Evolutionary conservation across 2,113 vertebrate species (phyloP), one percentile per base, ranked within the genome.

Genomic region (Siniperca chuatsi): DNA sequence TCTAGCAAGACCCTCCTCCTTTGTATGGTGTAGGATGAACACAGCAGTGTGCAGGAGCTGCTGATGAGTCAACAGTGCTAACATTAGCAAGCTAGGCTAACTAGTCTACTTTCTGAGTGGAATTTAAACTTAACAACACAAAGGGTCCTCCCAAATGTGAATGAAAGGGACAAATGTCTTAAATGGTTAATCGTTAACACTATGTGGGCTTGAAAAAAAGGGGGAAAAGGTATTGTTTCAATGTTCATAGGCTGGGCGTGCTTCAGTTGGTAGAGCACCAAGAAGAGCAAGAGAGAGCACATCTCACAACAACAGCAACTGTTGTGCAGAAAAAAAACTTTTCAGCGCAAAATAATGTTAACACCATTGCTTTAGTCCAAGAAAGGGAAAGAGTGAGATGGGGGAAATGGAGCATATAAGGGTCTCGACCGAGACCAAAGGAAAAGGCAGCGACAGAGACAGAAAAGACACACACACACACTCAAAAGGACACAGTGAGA

Each of bases 391-490:
- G 21, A 44, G 82, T 79, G 76, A 87, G 70, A 58, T 3, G 57
- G 71, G n/a, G 42, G 21, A 86, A 70, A 77, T 84, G 64, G 85
- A 74, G 70, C 78, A 76, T 64, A 37, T 42, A 42, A 79, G 42
- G 55, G 33, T 61, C 54, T 79, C n/a, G 3, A 54, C 44, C 48
- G 44, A 86, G 77, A 83, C 37, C 33, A 12, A 6, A 21, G 66
- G 42, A 84, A 35, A 79, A 33, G 42, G 33, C 13, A 29, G 29
- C 29, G 29, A 37, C 55, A 65, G 48, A 50, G 25, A 52, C 33
- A 60, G 6, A 37, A 20, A 52, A 50, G 35, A 52, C 23, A 46
- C 54, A 48, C 10, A 57, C 50, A 57, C 65, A 48, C 33, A 73
- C 57, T 55, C 23, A 20, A 3, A 4, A 44, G 6, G 23, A n/a